Percentiles rank a stretch among this genome's conserved stretches.
Conservation (phyloP, 2,888 invertebrate genomes). For the Patella pellucida region DNA sequence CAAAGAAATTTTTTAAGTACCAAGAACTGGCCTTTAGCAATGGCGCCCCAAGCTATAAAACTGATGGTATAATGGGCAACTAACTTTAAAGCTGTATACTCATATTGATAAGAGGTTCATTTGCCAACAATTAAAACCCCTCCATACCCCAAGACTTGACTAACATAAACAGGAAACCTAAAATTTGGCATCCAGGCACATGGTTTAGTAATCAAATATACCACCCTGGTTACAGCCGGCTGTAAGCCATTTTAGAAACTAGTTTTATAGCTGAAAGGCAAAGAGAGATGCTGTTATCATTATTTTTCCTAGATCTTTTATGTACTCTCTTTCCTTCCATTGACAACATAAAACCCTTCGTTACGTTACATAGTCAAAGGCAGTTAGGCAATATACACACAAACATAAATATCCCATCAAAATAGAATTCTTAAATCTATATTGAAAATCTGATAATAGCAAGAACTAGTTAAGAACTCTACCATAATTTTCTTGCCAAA, state of each 20-base stretch:
- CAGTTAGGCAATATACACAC: background rate
- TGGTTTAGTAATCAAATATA: conserved; percentile 10
- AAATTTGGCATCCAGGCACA: conserved; percentile 9
- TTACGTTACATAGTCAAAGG: background rate
- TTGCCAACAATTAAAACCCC: conserved; percentile 5
- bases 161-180: conserved; percentile 7
- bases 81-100: background rate
- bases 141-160: background rate
- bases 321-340: background rate
- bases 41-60: too few species aligned
- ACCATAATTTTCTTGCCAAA: too few species aligned
- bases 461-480: too few species aligned
- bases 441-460: too few species aligned
- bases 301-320: conserved; percentile 3
- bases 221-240: background rate
- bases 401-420: too few species aligned
- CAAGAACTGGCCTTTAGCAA: too few species aligned
- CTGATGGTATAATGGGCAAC: too few species aligned
- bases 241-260: background rate
- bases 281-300: conserved; percentile 7
- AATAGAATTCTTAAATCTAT: too few species aligned
- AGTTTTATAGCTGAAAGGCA: background rate
- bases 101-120: background rate
- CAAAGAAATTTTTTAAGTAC: too few species aligned
- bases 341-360: background rate